phyloP scores from a whole-genome alignment of 1,140 invertebrate genomes.

The Ganaspis sp. region DNA sequence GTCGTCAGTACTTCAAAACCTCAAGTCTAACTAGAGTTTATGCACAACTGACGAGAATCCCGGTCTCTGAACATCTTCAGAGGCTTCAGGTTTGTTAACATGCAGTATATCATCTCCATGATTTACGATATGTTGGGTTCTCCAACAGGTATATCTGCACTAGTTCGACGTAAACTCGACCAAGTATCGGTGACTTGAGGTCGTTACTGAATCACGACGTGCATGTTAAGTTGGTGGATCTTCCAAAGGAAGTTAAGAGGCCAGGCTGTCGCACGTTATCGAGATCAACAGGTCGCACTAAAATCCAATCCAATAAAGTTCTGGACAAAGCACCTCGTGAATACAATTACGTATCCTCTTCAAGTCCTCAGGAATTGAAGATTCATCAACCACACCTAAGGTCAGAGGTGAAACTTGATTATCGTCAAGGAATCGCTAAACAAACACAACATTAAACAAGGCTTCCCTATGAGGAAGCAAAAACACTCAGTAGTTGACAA shows the following conservation, averaged over 20 bases:
- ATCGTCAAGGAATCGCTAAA: slow-evolving; percentile 6
- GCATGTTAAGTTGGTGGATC: slow-evolving; percentile 53
- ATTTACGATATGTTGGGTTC: not conserved
- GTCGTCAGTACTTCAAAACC: slow-evolving; percentile 8
- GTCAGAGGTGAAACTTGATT: no score
- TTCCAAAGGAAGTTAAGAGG: slow-evolving; percentile 63
- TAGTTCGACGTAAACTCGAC: slow-evolving; percentile 32
- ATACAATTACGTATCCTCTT: not conserved
- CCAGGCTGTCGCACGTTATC: slow-evolving; percentile 56
- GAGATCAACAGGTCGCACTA: slow-evolving; percentile 67
- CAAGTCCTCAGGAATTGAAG: slow-evolving; percentile 7
- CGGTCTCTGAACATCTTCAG: not conserved
- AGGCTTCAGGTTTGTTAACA: not conserved
- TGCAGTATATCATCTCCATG: slow-evolving; percentile 1
- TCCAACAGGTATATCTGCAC: slow-evolving; percentile 29
- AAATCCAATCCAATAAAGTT: slow-evolving; percentile 45
- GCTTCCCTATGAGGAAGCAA: no score
- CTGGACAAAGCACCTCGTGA: slow-evolving; percentile 8
- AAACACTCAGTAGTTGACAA: no score
- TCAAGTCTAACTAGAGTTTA: not conserved
- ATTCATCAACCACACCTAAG: slow-evolving; percentile 23
- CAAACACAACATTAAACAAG: not conserved
- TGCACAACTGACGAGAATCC: slow-evolving; percentile 14
- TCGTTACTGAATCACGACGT: slow-evolving; percentile 32
- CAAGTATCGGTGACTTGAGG: slow-evolving; percentile 33